A percentile compares a stretch with the other conserved stretches of the same genome.
Evolutionary conservation across 1,140 invertebrate genomes (phyloP).

Genomic region (Phenacoccus solenopsis): DNA sequence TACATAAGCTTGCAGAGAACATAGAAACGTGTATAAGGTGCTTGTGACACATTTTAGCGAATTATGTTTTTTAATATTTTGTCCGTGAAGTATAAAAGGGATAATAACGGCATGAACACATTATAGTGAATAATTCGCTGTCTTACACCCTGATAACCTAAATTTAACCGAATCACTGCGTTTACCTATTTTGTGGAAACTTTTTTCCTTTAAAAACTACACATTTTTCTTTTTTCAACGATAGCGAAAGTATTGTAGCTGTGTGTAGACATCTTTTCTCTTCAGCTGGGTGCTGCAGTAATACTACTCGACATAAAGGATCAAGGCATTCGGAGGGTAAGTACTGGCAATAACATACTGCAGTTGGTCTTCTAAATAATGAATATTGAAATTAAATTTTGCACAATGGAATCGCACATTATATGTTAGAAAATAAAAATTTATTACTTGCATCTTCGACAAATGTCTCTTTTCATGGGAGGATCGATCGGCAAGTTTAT

Average conservation of each 20-base stretch:
- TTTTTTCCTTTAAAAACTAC: conserved; percentile 67
- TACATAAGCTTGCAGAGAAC: background rate
- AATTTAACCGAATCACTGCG: background rate
- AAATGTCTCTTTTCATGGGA: conserved; percentile 51
- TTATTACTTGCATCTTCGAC: conserved; percentile 52
- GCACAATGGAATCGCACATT: background rate
- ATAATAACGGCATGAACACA: background rate
- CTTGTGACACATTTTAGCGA: background rate
- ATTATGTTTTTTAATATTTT: conserved; percentile 4
- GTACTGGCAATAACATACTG: conserved; percentile 78
- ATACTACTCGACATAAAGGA: conserved; percentile 55
- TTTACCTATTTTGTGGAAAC: conserved; percentile 48
- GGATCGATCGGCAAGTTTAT: conserved; percentile 58
- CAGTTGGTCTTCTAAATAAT: conserved; percentile 56
- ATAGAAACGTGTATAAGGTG: background rate
- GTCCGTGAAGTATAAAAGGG: background rate
- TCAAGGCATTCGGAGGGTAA: conserved; percentile 53
- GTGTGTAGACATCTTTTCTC: conserved; percentile 77
- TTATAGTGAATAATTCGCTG: background rate
- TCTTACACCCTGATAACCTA: background rate
- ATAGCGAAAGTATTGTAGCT: conserved; percentile 71
- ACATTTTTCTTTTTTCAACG: conserved; percentile 58
- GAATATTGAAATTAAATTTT: background rate
- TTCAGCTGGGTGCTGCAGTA: conserved; percentile 87
- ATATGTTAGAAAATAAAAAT: too few relatives aligned